These are phyloP conservation scores for Pelochelys cantorii DNA, from an alignment of 2,797 vertebrate species.

Conservation along the genomic window DNA sequence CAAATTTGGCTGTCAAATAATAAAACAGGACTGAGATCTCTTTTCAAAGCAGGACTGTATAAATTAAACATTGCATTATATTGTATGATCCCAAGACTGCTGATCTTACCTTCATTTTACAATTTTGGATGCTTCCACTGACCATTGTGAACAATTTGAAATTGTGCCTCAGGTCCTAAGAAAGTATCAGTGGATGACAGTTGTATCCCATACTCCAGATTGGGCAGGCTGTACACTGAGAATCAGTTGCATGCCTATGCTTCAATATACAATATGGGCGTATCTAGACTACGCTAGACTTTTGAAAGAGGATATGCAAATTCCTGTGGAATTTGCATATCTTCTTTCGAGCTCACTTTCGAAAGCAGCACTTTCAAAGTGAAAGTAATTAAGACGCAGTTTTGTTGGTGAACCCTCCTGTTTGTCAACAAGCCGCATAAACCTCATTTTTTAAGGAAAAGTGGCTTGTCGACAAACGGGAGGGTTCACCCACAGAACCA, in stretches of 20 bases:
- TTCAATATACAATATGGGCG: neutral
- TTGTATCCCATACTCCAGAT: neutral
- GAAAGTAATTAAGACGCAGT: too few relatives aligned
- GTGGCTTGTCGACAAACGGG: too few relatives aligned
- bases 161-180: neutral
- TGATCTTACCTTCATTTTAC: neutral
- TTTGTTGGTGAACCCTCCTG: too few relatives aligned
- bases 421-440: too few relatives aligned
- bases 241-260: neutral
- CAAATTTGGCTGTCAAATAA: neutral
- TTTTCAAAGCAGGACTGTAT: neutral
- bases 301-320: too few relatives aligned
- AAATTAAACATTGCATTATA: neutral
- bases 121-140: neutral
- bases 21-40: neutral
- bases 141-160: neutral
- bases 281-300: too few relatives aligned
- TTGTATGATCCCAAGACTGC: neutral
- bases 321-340: too few relatives aligned
- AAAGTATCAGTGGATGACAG: neutral
- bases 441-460: too few relatives aligned
- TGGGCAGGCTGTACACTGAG: neutral
- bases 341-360: too few relatives aligned
- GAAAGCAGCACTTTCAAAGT: too few relatives aligned
- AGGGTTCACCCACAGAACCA: too few relatives aligned